Evolutionary conservation across 2,888 invertebrate genomes (phyloP).

Genomic region (Pristionchus arcanus): DNA sequence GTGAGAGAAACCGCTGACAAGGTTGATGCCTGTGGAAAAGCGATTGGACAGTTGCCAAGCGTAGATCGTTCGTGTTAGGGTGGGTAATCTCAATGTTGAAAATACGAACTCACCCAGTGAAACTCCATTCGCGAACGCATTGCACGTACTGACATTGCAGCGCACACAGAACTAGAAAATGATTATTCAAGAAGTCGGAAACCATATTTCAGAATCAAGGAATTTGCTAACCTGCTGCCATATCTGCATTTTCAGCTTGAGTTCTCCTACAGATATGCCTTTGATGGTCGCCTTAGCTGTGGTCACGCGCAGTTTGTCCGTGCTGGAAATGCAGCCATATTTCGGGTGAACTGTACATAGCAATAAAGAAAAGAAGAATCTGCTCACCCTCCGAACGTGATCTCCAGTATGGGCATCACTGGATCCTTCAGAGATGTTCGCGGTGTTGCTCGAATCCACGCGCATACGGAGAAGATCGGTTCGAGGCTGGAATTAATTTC

Average conservation of each 20-base stretch:
- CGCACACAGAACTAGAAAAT: conserved; percentile 22
- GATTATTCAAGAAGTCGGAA: background rate
- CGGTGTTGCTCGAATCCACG: conserved; percentile 14
- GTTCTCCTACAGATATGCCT: background rate
- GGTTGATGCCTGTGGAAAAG: background rate
- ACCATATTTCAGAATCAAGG: background rate
- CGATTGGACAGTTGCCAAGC: background rate
- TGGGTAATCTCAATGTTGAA: background rate
- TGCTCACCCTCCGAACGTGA: conserved; percentile 13
- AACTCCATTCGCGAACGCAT: background rate
- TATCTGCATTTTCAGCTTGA: background rate
- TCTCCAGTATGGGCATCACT: conserved; percentile 11
- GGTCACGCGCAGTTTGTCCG: background rate
- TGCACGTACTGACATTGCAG: background rate
- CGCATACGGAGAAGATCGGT: background rate
- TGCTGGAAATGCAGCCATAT: background rate
- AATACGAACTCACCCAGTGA: background rate
- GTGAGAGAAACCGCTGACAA: background rate
- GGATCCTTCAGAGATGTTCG: background rate
- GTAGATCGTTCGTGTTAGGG: too few relatives aligned
- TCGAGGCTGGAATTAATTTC: background rate
- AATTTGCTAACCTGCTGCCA: conserved; percentile 6
- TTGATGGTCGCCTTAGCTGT: background rate
- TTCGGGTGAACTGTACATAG: too few relatives aligned
- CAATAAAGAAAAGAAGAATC: too few relatives aligned